Base-by-base conservation (phyloP, 2,797 vertebrate species). In the Pangasius larnaudii region DNA sequence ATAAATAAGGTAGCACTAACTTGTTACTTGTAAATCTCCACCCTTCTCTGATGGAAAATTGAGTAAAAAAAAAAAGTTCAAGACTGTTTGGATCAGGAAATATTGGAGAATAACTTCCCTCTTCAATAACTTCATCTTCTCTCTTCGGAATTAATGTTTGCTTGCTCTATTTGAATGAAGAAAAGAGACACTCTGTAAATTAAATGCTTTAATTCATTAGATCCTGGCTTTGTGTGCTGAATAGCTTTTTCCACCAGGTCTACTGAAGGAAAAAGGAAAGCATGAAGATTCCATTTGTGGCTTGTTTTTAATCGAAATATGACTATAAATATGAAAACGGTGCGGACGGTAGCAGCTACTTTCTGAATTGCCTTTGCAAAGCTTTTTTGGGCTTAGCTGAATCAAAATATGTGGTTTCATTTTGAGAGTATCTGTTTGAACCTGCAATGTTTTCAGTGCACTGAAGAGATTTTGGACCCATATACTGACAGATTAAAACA, bases 401-500 rank as follows among this genome's bases (percentile, higher is more conserved):
- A 87, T 58, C 10, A 46, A 89, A 33, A 91, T 80, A 87, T 84
- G 90, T 89, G 88, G 92, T 91, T 91, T 92, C 93, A 92, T 90
- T 94, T 92, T 90, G 90, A n/a, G 65, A 88, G 86, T 93, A 91
- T 94, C 87, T 94, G 94, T 93, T 94, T 93, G 89, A 88, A 93
- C 94, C 85, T 94, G 93, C 85, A 88, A 87, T 46, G 61, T 89
- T 88, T 89, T 39, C 49, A 86, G 67, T 14, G 39, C 84, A 77
- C 65, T 89, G 89, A 89, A 89, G 88, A 93, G 92, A 94, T 95
- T 93, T 91, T 88, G 82, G 90, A 92, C 93, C 93, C 94, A 92
- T 94, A 95, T 94, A 92, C 93, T 91, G 93, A 92, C 82, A 83
- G 83, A 77, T 93, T 95, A 85, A 69, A 87, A 91, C 91, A 94